Base-by-base conservation (phyloP, 1,140 invertebrate species). In the Philotrypesis tridentata region DNA sequence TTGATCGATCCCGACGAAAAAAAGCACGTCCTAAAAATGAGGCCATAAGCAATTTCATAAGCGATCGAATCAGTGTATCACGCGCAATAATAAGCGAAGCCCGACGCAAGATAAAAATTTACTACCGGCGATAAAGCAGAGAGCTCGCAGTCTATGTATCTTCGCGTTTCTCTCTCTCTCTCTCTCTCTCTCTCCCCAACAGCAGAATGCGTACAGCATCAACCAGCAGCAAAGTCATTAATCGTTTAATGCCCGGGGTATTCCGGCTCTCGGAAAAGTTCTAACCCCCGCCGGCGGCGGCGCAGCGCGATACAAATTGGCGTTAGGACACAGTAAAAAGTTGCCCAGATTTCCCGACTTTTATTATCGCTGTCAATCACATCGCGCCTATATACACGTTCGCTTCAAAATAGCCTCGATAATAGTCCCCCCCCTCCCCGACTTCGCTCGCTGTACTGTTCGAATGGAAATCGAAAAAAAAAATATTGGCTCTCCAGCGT, bases 171-270 rank as follows among this genome's bases (percentile, higher is more conserved):
- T 48, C n/a, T n/a, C 29, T 33, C 68, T 1, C 11, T n/a, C n/a
- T n/a, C n/a, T n/a, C n/a, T n/a, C n/a, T n/a, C n/a, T n/a, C n/a
- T n/a, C n/a, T n/a, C 67, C 25, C 9, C 61, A 17, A 12, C 61
- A 27, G 17, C 14, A 27, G 63, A 27, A 21, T 14, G n/a, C n/a
- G 60, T 61, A 25, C 2, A 48, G 23, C n/a, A 72, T 72, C n/a
- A 43, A 40, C 0, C 70, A 37, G 33, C 6, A 21, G n/a, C 17
- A 48, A 40, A 48, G 70, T 72, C 70, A 48, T 72, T 72, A 43
- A 72, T 72, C 70, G 40, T 27, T 48, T 48, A 48, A 48, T 72
- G 29, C 70, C 23, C n/a, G 5, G n/a, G 70, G 70, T 72, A 48
- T 72, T 72, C 37, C 37, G 21, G 11, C 37, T 43, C 48, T 55